Base-by-base conservation (phyloP, 2,888 invertebrate genomes). In the Drosophila merina region DNA sequence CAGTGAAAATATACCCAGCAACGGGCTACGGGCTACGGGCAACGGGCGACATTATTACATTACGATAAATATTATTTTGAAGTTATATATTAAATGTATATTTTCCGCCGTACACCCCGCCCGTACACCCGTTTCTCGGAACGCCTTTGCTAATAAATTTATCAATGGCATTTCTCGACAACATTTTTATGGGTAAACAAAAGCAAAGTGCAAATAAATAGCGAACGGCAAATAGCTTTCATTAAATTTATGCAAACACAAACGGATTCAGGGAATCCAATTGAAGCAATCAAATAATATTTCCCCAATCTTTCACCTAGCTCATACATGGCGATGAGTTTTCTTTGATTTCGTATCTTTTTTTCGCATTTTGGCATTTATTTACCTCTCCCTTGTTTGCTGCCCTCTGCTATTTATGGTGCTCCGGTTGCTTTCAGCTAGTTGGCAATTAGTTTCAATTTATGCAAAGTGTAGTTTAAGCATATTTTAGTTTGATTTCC, bases 391-490 rank as follows among this genome's bases (percentile, higher is more conserved):
- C 33, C 14, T 55, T 67, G 72, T 70, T 55, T 64, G 83, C 74
- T 76, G 72, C 64, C 64, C 20, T 9, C 73, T 68, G 82, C 69
- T 78, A 42, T 67, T 78, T 55, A 55, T 44, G 50, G 33, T 55
- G 52, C 33, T 52, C 49, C 49, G 30, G 54, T 57, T 42, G 49
- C 59, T 75, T 81, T 73, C 63, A 52, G 77, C 66, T 87, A 59
- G 60, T 76, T 87, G 83, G 86, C 88, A 79, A 72, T 82, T 87
- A 63, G 63, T 56, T 42, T 12, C 40, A 40, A 42, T 42, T 25
- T 25, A 25, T 4, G 8, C 20, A 68, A 86, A 86, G 66, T 87
- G 82, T 86, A 79, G 71, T 72, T 82, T 77, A 77, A 82, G 82
- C 82, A 82, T 87, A 69, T 69, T 86, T 86, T 60, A 69, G 68